Base-by-base conservation (phyloP, 2,888 invertebrate genomes). In the Ryuthela nishihirai region DNA sequence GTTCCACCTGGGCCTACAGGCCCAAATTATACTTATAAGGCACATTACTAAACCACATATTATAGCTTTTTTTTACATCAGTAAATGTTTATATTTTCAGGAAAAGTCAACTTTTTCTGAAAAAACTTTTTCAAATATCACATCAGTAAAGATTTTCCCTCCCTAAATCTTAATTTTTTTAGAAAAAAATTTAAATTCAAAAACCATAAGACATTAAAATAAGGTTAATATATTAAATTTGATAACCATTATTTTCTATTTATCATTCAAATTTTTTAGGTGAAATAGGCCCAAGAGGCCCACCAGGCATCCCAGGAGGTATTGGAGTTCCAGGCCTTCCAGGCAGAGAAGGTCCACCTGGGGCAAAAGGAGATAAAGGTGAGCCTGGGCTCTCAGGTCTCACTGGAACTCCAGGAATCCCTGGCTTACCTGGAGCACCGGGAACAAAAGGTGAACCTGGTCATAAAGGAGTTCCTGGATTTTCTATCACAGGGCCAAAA, bases 221-320 rank as follows among this genome's bases (percentile, higher is more conserved):
- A 20, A 21, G 4, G 25, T 2, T 15, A 4, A 34, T 17, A 9
- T 34, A 12, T 45, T 3, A 45, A 6, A 29, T 35, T 17, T 32
- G 12, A 24, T n/a, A n/a, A n/a, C n/a, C n/a, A n/a, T n/a, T n/a
- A n/a, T n/a, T n/a, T n/a, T n/a, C n/a, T n/a, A n/a, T 15, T 9
- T 29, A 23, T n/a, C n/a, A n/a, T 10, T 17, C 24, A 4, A 20
- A 7, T 23, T 40, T n/a, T 44, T 20, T 20, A 59, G 65, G 56
- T 4, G 35, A 25, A 23, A 76, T 84, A 46, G 90, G 90, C 49
- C 79, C 86, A 1, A 85, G 87, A 17, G 88, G 88, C 53, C 76
- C 81, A 65, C 81, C 84, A 67, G 91, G 91, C 32, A 79, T 83
- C 23, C 76, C 84, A 44, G 92, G 92, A 2, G 89, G 89, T 75